Evolutionary conservation across 2,113 vertebrate species (phyloP), one percentile per base, ranked within the genome.

Genomic region (Callipepla squamata): DNA sequence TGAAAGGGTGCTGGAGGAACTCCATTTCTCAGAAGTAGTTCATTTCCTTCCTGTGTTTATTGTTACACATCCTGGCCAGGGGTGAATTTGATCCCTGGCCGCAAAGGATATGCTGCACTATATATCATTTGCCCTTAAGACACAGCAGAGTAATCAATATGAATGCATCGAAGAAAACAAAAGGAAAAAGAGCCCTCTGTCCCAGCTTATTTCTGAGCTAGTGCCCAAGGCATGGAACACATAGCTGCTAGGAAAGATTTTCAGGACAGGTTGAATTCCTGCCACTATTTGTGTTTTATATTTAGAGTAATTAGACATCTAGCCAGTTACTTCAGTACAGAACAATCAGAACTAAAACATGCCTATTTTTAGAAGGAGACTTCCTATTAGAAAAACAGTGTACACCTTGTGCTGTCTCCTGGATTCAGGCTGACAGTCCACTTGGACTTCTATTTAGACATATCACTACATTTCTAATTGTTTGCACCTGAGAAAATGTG

Each of bases 271-370:
- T 47, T 94, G 87, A 91, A 94, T 68, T 91, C n/a, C 44, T 96
- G 85, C 68, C 79, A 85, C 80, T 85, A 83, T 67, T 94, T 83
- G 65, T 92, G 76, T 25, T 94, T 91, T 85, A 80, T 94, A 17
- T 74, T 92, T 58, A 44, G 73, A 77, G 87, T 42, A 80, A 85
- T 92, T 80, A 91, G 65, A 78, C 40, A 57, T 85, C 82, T 67
- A 83, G 80, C 72, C 93, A 95, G 76, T 85, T 94, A 94, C 62
- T 89, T 89, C 87, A 91, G 94, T 63, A 94, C 93, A 94, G 93
- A 95, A 96, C 96, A 96, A 94, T 92, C 91, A 92, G 95, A 94
- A 94, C 93, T 61, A 61, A 96, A 94, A 91, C 47, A 77, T 13
- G 22, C 34, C 79, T 96, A 96, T 91, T 95, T 96, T 92, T 94